A percentile compares a stretch with the other conserved stretches of the same genome.
These are phyloP conservation scores for Oxyteleia sp. DNA, from an alignment of 2,888 invertebrate genomes.

Conservation along the genomic window DNA sequence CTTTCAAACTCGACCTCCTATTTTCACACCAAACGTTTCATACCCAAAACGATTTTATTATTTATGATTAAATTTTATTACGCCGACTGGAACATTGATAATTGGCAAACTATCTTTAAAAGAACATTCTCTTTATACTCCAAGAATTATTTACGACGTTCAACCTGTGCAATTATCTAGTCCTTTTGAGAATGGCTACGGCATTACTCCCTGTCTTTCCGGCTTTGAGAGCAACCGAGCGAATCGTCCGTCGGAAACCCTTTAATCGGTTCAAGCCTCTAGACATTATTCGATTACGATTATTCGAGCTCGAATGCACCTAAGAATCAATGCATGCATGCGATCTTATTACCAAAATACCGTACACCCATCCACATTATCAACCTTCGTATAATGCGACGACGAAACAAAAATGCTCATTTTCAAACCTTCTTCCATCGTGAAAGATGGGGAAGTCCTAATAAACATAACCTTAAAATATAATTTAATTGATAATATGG, in stretches of 20 bases:
- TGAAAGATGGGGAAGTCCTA: no score
- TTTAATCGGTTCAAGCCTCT: conserved; percentile 71
- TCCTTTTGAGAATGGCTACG: conserved; percentile 39
- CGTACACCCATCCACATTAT: no score
- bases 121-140: neutral
- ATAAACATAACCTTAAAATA: no score
- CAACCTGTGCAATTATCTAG: conserved; percentile 34
- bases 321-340: conserved; percentile 55
- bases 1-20: no score
- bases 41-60: no score
- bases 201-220: conserved; percentile 56
- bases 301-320: conserved; percentile 56
- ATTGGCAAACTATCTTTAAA: neutral
- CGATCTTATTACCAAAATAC: conserved; percentile 48
- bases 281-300: conserved; percentile 70
- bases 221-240: conserved; percentile 61
- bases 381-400: no score
- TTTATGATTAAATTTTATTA: no score
- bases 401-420: no score
- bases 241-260: conserved; percentile 63
- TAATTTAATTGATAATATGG: no score
- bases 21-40: no score
- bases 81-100: no score
- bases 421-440: no score
- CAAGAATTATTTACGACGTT: conserved; percentile 22